These are phyloP conservation scores for Hapalemur alaotrensis DNA, from an alignment of 2,797 vertebrate species.

Conservation along the genomic window DNA sequence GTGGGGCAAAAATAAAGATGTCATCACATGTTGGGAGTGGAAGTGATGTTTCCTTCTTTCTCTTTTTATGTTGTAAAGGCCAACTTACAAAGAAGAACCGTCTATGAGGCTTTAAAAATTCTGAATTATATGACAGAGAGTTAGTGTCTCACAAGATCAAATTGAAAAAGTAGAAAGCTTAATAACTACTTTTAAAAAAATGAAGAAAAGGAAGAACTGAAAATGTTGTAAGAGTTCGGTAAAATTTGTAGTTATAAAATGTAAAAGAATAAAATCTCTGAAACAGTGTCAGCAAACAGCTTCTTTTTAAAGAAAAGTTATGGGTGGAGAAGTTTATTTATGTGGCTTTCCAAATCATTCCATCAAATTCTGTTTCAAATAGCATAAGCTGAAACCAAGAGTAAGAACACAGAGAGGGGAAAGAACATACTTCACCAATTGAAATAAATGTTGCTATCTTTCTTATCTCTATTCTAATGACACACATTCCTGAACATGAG, in stretches of 20 bases:
- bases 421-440: not conserved
- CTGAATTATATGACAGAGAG: not conserved
- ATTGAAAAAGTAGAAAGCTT: not conserved
- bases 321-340: not conserved
- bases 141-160: conserved; percentile 3
- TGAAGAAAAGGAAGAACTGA: not conserved
- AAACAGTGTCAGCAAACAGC: not conserved
- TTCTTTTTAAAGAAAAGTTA: not conserved
- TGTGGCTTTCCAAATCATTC: not conserved
- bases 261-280: not conserved
- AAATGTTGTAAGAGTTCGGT: not conserved
- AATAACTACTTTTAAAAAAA: conserved; percentile 11
- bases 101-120: not conserved
- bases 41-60: not conserved
- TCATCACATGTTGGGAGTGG: not conserved
- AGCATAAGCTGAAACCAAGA: not conserved
- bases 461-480: not conserved
- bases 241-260: not conserved
- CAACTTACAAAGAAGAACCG: not conserved
- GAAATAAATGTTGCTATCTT: not conserved
- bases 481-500: not conserved
- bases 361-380: conserved; percentile 12
- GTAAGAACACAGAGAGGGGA: not conserved
- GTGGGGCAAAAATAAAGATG: not conserved
- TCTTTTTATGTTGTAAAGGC: not conserved